Conservation (phyloP, 2,113 vertebrate species). For the Dermatemys mawii region DNA sequence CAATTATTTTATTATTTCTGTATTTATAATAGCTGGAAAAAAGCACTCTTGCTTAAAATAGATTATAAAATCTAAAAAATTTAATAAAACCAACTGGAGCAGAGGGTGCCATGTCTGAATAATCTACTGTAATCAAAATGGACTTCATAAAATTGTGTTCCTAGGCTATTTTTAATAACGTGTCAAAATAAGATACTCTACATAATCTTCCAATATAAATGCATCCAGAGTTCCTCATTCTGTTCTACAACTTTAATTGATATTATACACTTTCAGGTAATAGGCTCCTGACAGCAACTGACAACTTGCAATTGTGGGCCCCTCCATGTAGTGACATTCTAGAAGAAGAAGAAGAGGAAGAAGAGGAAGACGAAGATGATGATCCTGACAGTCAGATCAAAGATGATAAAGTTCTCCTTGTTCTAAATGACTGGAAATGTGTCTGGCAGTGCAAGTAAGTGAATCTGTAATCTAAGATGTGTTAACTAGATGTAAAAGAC, state of each 20-base stretch:
- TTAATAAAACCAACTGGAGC: neutral
- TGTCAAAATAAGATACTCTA: neutral
- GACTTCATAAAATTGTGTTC: neutral
- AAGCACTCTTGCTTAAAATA: neutral
- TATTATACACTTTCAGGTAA: slow-evolving; percentile 83
- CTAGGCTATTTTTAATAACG: neutral
- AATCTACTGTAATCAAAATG: neutral
- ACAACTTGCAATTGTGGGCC: slow-evolving; percentile 94
- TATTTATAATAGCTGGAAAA: neutral
- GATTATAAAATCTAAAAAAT: neutral
- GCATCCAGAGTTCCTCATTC: neutral
- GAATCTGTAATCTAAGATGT: neutral
- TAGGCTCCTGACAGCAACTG: slow-evolving; percentile 94
- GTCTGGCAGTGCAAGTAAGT: slow-evolving; percentile 98
- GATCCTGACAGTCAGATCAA: slow-evolving; percentile 79
- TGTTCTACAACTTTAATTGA: neutral
- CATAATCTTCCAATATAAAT: neutral
- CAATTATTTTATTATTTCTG: neutral
- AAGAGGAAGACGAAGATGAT: slow-evolving; percentile 82
- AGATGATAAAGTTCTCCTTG: slow-evolving; percentile 86
- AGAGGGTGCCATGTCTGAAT: neutral
- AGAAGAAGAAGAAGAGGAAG: slow-evolving; percentile 88
- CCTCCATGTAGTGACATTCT: slow-evolving; percentile 88
- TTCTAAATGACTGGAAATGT: slow-evolving; percentile 97
- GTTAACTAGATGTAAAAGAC: neutral